These are phyloP conservation scores for Danio rerio DNA, from an alignment of 2,113 vertebrate genomes.

Conservation along the genomic window DNA sequence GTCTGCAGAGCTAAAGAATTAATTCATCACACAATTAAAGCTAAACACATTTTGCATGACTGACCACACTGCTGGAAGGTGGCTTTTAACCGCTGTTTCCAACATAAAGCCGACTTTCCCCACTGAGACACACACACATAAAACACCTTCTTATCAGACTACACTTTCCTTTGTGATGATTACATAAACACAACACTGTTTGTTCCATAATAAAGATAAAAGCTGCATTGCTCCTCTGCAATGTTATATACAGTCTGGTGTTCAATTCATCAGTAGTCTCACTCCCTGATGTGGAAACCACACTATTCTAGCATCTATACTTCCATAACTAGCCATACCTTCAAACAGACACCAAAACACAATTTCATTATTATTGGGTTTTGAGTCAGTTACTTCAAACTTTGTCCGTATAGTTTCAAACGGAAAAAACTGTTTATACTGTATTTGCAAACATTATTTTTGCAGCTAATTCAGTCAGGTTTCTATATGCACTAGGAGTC, in stretches of 20 bases:
- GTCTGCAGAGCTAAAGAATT: conserved; percentile 40
- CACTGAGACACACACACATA: conserved; percentile 25
- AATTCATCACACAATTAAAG: conserved; percentile 52
- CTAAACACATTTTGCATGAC: conserved; percentile 56
- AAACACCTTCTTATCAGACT: neutral
- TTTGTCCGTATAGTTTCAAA: no score
- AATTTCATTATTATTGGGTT: no score
- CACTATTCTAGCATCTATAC: neutral
- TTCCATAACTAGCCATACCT: no score
- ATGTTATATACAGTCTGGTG: neutral
- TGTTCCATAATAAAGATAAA: neutral
- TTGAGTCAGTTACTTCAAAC: no score
- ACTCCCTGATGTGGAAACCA: neutral
- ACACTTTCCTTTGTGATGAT: neutral
- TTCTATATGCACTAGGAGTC: no score
- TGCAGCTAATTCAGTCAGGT: no score
- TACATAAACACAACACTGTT: neutral
- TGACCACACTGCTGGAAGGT: conserved; percentile 56
- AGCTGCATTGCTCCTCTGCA: neutral
- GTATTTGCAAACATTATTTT: no score
- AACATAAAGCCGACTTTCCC: neutral
- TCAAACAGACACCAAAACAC: no score
- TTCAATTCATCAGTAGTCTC: neutral
- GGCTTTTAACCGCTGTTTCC: conserved; percentile 57
- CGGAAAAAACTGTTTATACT: no score